Evolutionary conservation across 2,797 vertebrate species (phyloP).

Genomic region (Phataginus tricuspis): DNA sequence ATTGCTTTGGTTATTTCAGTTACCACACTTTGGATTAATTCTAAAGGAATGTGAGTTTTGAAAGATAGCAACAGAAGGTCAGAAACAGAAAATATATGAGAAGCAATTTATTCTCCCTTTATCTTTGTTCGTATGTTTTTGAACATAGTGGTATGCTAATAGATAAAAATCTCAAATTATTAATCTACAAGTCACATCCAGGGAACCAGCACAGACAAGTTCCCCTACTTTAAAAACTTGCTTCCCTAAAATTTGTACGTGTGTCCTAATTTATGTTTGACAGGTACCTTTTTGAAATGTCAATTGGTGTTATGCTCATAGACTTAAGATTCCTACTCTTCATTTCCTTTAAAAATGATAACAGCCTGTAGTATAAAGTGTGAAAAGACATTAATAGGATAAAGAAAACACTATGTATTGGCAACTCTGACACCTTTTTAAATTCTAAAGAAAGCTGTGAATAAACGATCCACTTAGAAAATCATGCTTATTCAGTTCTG

Average conservation of each 20-base stretch:
- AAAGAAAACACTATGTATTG: conserved; percentile 59
- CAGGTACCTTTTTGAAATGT: not conserved
- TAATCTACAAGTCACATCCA: not conserved
- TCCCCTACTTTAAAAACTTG: not conserved
- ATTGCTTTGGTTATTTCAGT: conserved; percentile 28
- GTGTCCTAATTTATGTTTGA: conserved; percentile 42
- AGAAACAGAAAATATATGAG: not conserved
- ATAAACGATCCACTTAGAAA: conserved; percentile 57
- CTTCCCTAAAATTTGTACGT: not conserved
- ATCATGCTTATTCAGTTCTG: conserved; percentile 38
- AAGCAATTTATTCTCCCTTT: not conserved
- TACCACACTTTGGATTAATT: not conserved
- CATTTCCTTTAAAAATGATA: conserved; percentile 58
- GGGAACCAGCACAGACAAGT: not conserved
- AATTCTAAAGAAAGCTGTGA: conserved; percentile 68
- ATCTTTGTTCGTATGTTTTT: not conserved
- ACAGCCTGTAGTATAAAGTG: conserved; percentile 51
- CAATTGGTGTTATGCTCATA: not conserved
- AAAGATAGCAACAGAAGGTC: not conserved
- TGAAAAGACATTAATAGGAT: conserved; percentile 71
- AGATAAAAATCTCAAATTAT: not conserved
- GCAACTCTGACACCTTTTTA: conserved; percentile 61
- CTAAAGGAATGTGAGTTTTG: not conserved
- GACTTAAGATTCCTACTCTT: conserved; percentile 47
- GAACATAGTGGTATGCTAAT: not conserved